These are phyloP conservation scores for Semaprochilodus insignis DNA, from an alignment of 2,797 vertebrate species.

Conservation along the genomic window DNA sequence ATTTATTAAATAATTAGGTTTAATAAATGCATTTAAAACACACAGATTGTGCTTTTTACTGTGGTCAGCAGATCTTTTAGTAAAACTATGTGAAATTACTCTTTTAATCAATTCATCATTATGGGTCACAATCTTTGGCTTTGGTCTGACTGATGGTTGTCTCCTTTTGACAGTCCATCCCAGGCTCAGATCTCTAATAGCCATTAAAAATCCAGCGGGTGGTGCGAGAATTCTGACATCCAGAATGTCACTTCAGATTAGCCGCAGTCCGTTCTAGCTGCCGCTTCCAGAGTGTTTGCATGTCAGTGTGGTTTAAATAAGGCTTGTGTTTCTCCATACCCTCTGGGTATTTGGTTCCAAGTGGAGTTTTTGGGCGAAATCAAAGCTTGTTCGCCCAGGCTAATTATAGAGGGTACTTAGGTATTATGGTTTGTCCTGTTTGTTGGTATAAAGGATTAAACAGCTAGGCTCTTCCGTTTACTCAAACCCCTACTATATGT, in stretches of 20 bases:
- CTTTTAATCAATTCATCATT: background rate
- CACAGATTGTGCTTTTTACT: too few relatives aligned
- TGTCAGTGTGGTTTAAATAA: constrained; percentile 53
- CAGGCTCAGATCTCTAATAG: constrained; percentile 66
- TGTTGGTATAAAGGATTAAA: constrained; percentile 2
- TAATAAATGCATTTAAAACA: too few relatives aligned
- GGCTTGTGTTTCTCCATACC: constrained; percentile 26
- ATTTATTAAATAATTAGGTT: too few relatives aligned
- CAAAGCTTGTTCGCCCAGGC: constrained; percentile 39
- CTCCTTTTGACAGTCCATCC: constrained; percentile 64
- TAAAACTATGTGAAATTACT: too few relatives aligned
- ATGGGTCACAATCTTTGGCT: constrained; percentile 34
- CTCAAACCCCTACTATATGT: background rate
- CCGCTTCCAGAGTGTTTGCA: constrained; percentile 61
- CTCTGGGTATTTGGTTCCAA: constrained; percentile 18
- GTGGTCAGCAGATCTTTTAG: too few relatives aligned
- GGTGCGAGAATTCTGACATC: constrained; percentile 79
- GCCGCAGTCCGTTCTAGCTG: constrained; percentile 61
- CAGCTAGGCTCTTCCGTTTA: constrained; percentile 6
- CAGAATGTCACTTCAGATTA: constrained; percentile 74
- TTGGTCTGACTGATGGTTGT: constrained; percentile 48
- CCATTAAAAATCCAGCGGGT: constrained; percentile 75
- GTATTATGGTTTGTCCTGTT: constrained; percentile 4
- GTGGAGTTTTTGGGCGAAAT: constrained; percentile 27
- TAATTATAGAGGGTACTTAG: constrained; percentile 44